Evolutionary conservation across 2,797 vertebrate species (phyloP).

Genomic region (Botia almorhae): DNA sequence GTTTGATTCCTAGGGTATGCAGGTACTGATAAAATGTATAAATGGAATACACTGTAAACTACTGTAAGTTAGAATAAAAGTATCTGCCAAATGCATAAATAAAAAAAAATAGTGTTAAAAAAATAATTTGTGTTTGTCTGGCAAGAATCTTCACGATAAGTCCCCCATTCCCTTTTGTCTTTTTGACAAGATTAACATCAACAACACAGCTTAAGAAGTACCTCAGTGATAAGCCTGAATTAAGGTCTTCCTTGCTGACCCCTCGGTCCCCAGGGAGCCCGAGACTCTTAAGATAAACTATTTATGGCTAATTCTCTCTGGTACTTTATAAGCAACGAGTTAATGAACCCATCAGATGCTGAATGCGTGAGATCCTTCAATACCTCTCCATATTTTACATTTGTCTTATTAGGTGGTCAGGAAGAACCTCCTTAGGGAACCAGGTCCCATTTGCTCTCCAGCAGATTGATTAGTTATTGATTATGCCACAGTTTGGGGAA

Average conservation of each 20-base stretch:
- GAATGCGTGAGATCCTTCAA: constrained; percentile 59
- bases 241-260: constrained; percentile 5
- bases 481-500: constrained; percentile 59
- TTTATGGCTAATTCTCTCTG: constrained; percentile 62
- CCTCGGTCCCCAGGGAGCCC: neutral
- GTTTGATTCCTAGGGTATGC: too few species aligned
- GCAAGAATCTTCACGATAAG: neutral
- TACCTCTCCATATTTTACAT: constrained; percentile 60
- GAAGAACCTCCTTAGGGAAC: constrained; percentile 53
- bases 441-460: constrained; percentile 58
- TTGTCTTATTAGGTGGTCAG: constrained; percentile 63
- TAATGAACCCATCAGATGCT: constrained; percentile 61
- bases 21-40: too few species aligned
- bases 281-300: constrained; percentile 30
- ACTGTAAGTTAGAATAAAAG: too few species aligned
- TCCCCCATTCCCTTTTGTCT: neutral
- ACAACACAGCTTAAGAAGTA: neutral
- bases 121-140: neutral
- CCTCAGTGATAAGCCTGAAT: constrained; percentile 29
- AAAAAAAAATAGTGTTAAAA: too few species aligned
- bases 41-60: too few species aligned
- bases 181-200: constrained; percentile 5
- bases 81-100: too few species aligned
- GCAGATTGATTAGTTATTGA: constrained; percentile 76
- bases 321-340: constrained; percentile 57